Percentiles rank a stretch among this genome's conserved stretches.
Conservation (phyloP, 2,888 invertebrate species). For the Drosophila neotestacea region DNA sequence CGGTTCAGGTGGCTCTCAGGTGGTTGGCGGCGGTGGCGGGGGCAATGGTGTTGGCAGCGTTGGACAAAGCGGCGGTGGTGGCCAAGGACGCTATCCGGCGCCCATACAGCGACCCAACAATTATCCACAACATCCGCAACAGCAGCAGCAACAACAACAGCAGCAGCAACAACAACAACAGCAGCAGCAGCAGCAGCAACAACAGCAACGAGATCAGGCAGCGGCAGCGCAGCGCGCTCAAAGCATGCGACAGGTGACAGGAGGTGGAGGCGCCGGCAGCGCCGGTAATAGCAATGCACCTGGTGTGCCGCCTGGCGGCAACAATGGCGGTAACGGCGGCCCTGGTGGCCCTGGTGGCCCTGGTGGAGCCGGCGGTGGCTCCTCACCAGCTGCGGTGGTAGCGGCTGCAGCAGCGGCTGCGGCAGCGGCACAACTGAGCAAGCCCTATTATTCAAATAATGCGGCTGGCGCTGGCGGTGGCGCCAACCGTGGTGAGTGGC, state of each 20-base stretch:
- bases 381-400: constrained; percentile 46
- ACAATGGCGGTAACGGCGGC: constrained; percentile 66
- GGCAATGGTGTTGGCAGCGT: constrained; percentile 73
- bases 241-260: constrained; percentile 77
- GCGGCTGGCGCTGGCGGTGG: constrained; percentile 59
- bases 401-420: constrained; percentile 40
- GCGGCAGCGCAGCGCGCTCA: constrained; percentile 70
- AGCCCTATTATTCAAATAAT: constrained; percentile 84
- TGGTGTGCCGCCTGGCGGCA: constrained; percentile 57
- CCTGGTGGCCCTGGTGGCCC: constrained; percentile 75
- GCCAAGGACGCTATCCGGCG: constrained; percentile 84
- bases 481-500: constrained; percentile 83
- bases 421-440: constrained; percentile 78
- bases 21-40: constrained; percentile 56
- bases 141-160: constrained; percentile 75
- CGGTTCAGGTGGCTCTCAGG: constrained; percentile 61
- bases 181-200: constrained; percentile 71
- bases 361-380: constrained; percentile 51
- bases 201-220: constrained; percentile 64
- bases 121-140: constrained; percentile 84
- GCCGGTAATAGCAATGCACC: constrained; percentile 66
- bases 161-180: constrained; percentile 72
- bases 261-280: constrained; percentile 66
- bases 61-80: constrained; percentile 73
- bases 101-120: constrained; percentile 85